Evolutionary conservation across 2,113 vertebrate species (phyloP).

Genomic region (Lamprologus callipterus): DNA sequence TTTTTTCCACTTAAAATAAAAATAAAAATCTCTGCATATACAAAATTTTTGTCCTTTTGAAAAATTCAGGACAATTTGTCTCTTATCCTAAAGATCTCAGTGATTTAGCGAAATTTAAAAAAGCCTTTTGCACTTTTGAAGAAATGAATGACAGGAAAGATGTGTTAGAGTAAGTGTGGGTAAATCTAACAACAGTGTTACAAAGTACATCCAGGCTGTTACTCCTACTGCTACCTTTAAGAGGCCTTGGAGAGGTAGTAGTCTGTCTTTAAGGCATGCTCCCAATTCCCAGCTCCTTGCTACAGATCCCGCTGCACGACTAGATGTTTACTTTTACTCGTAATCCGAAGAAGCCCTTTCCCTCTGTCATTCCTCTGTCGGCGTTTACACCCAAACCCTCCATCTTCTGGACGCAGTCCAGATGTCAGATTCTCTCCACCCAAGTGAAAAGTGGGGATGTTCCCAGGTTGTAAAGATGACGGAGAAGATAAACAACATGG

Average conservation of each 20-base stretch:
- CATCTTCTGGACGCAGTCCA: conserved; percentile 35
- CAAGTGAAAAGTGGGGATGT: not conserved
- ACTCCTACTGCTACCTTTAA: not conserved
- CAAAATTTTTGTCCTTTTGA: not conserved
- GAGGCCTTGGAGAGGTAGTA: not conserved
- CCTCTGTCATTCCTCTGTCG: not conserved
- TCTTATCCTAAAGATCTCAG: no score
- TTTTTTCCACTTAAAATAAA: not conserved
- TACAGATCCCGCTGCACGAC: not conserved
- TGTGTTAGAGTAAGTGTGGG: fast-evolving
- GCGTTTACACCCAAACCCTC: not conserved
- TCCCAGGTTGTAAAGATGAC: conserved; percentile 52
- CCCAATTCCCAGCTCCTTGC: not conserved
- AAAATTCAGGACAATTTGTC: not conserved
- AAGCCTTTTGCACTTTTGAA: not conserved
- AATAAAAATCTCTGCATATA: not conserved
- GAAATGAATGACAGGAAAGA: not conserved
- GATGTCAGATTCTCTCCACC: conserved; percentile 8
- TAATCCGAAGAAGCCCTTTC: not conserved
- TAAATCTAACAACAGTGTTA: not conserved
- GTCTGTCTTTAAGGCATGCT: not conserved
- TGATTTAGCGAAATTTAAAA: not conserved
- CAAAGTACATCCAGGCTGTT: not conserved
- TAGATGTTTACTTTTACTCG: not conserved
- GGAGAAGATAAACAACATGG: conserved; percentile 40